A percentile compares a stretch with the other conserved stretches of the same genome.
phyloP scores from a whole-genome alignment of 2,113 vertebrate genomes.

The Sinocyclocheilus maitianheensis region DNA sequence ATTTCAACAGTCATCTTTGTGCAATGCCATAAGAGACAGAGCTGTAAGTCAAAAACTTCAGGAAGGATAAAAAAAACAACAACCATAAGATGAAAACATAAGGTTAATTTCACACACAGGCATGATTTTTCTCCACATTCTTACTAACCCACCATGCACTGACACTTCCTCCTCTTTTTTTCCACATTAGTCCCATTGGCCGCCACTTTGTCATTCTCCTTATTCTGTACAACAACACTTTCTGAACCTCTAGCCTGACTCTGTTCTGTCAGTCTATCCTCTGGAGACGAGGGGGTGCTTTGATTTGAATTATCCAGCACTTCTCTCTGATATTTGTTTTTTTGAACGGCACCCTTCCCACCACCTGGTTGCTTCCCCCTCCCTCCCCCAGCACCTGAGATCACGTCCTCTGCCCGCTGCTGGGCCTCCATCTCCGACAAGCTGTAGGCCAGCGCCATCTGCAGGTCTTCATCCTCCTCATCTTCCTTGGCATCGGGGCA shows the following conservation, averaged over 20 bases:
- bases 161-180: constrained; percentile 72
- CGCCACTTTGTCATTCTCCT: constrained; percentile 45
- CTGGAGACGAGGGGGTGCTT: constrained; percentile 44
- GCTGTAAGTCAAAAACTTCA: background rate
- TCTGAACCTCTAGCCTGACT: constrained; percentile 20
- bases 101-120: constrained; percentile 31
- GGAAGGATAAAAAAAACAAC: background rate
- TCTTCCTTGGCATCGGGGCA: constrained; percentile 74
- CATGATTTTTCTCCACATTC: background rate
- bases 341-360: constrained; percentile 11
- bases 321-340: constrained; percentile 23
- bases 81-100: background rate
- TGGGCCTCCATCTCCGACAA: constrained; percentile 94
- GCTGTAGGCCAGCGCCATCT: constrained; percentile 96
- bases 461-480: constrained; percentile 90
- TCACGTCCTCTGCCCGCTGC: constrained; percentile 78
- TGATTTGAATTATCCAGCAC: constrained; percentile 21
- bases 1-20: background rate
- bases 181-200: constrained; percentile 41
- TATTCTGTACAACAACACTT: constrained; percentile 28
- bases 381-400: constrained; percentile 75
- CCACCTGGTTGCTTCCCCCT: constrained; percentile 24
- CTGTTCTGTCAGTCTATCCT: constrained; percentile 33
- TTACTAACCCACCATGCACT: constrained; percentile 68
- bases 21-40: background rate